phyloP scores from a whole-genome alignment of 1,140 invertebrate species.

The Drosophila pseudoananassae region DNA sequence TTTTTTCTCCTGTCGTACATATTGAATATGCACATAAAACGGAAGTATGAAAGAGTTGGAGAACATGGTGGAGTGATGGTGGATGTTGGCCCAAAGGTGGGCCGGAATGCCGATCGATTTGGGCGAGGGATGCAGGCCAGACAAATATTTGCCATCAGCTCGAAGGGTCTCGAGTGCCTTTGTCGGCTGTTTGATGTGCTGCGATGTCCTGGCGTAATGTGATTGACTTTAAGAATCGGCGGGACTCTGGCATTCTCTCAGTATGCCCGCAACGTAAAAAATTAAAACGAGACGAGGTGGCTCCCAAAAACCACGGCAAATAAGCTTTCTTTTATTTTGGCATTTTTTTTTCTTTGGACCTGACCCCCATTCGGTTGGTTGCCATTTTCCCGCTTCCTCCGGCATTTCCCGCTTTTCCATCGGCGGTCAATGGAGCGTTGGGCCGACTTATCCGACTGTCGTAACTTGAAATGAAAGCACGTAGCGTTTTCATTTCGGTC shows the following conservation, averaged over 20 bases:
- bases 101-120: constrained; percentile 49
- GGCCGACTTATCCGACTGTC: constrained; percentile 64
- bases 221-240: constrained; percentile 67
- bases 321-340: constrained; percentile 50
- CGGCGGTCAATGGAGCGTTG: constrained; percentile 73
- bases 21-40: constrained; percentile 70
- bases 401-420: constrained; percentile 28
- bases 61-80: background rate
- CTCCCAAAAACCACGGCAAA: constrained; percentile 51
- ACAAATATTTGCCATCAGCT: constrained; percentile 50
- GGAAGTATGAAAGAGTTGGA: constrained; percentile 28
- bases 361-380: background rate
- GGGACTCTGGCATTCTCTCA: constrained; percentile 36
- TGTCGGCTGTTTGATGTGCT: constrained; percentile 44
- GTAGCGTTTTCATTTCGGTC: constrained; percentile 82
- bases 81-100: constrained; percentile 50
- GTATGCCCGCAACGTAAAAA: constrained; percentile 68
- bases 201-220: constrained; percentile 48
- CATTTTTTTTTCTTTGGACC: background rate
- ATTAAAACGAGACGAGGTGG: constrained; percentile 56
- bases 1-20: constrained; percentile 28
- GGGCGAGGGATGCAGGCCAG: constrained; percentile 22
- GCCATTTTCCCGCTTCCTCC: constrained; percentile 12
- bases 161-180: constrained; percentile 41
- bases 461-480: constrained; percentile 79